Conservation (phyloP, 1,140 invertebrate species). For the Hylaeus volcanicus region DNA sequence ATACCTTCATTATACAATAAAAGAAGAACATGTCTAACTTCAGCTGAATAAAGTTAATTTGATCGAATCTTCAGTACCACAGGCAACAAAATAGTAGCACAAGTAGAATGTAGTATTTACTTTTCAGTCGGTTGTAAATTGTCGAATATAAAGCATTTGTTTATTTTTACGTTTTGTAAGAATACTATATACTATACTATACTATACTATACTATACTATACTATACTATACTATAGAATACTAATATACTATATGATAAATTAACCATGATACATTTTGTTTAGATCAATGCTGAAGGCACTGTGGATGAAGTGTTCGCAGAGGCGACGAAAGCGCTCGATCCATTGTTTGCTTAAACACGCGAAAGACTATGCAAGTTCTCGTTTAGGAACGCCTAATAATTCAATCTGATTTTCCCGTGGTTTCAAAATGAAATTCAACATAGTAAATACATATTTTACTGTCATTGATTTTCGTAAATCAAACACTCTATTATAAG, state of each 20-base stretch:
- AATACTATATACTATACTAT: too few species aligned
- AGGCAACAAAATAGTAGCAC: too few species aligned
- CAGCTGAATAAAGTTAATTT: too few species aligned
- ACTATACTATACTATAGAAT: too few species aligned
- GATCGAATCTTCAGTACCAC: too few species aligned
- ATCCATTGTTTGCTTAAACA: conserved; percentile 69
- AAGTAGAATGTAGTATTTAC: too few species aligned
- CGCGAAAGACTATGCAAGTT: neutral
- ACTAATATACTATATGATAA: neutral
- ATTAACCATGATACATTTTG: neutral
- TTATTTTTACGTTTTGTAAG: too few species aligned
- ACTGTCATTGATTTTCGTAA: neutral
- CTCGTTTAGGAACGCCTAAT: neutral
- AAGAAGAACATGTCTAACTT: too few species aligned
- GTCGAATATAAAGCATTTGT: too few species aligned
- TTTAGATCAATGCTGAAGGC: conserved; percentile 90
- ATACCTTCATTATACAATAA: too few species aligned
- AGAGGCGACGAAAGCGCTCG: conserved; percentile 84
- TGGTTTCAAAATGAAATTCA: neutral
- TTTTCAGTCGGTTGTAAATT: too few species aligned
- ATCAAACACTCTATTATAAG: neutral
- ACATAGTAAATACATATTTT: neutral
- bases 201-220: too few species aligned
- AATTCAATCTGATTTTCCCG: neutral
- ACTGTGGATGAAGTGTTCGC: conserved; percentile 88